Percentiles rank a stretch among this genome's conserved stretches.
Conservation (phyloP, 2,113 vertebrate species). For the Motacilla alba region DNA sequence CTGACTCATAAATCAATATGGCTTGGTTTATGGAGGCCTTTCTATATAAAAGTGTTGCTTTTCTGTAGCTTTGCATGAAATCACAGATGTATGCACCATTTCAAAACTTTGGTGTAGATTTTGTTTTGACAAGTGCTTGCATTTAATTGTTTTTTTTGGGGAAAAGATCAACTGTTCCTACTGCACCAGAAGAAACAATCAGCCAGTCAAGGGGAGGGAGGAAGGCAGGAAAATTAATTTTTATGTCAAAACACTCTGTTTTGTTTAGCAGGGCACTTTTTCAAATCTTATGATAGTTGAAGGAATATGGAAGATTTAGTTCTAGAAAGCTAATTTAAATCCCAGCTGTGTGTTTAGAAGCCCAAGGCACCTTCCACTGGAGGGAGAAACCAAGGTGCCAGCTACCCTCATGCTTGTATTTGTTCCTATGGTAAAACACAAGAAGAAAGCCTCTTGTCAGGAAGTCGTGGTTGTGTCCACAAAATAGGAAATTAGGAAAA, state of each 20-base stretch:
- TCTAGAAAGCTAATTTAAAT: neutral
- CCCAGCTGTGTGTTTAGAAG: neutral
- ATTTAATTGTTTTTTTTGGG: neutral
- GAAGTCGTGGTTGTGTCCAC: neutral
- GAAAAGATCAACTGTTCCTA: neutral
- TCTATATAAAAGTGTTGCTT: neutral
- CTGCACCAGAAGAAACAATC: neutral
- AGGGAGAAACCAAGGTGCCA: neutral
- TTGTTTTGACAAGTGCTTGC: neutral
- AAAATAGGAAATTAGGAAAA: neutral
- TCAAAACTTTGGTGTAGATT: neutral
- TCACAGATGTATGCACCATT: neutral
- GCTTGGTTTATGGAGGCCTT: neutral
- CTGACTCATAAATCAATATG: neutral
- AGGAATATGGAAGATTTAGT: neutral
- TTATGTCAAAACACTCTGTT: neutral
- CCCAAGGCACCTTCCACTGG: neutral
- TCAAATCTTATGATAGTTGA: neutral
- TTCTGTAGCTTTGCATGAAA: neutral
- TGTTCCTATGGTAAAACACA: neutral
- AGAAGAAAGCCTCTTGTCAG: neutral
- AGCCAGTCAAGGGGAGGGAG: rapidly evolving
- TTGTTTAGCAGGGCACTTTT: neutral
- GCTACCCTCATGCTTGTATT: neutral
- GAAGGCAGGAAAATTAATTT: neutral